These are phyloP conservation scores for Microctonus hyperodae DNA, from an alignment of 2,888 invertebrate genomes.

Conservation along the genomic window DNA sequence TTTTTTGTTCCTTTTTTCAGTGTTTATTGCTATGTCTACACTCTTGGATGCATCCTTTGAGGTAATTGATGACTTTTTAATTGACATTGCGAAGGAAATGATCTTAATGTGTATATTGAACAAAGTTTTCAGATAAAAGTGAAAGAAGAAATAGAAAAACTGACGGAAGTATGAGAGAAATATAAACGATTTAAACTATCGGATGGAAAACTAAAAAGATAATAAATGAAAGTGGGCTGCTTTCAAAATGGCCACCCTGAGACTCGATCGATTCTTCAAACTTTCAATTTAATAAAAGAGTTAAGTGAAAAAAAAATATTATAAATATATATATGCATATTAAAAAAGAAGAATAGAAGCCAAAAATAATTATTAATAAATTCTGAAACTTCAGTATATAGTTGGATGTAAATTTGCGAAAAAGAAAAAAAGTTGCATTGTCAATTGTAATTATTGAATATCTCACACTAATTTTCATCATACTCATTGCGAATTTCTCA, in stretches of 20 bases:
- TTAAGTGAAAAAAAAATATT: slow-evolving; percentile 7
- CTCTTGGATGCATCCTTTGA: background rate
- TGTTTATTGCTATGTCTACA: too few species aligned
- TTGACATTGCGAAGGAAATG: background rate
- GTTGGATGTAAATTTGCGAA: background rate
- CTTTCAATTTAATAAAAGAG: slow-evolving; percentile 16
- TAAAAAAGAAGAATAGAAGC: background rate
- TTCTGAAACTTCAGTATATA: background rate
- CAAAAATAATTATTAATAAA: background rate
- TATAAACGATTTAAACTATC: background rate
- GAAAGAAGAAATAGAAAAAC: background rate
- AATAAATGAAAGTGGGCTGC: slow-evolving; percentile 29
- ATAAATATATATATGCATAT: background rate
- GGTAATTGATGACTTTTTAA: slow-evolving; percentile 20
- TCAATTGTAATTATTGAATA: background rate
- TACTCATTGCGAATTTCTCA: background rate
- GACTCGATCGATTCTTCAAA: slow-evolving; percentile 38
- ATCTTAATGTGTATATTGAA: slow-evolving; percentile 2
- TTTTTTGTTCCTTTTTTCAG: background rate
- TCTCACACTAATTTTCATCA: background rate
- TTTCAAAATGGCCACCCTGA: slow-evolving; percentile 43
- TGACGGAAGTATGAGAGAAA: background rate
- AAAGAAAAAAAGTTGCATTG: background rate
- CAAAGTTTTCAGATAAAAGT: background rate
- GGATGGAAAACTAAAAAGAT: background rate